Base-by-base conservation (phyloP, 2,888 invertebrate genomes). In the Hydriomena furcata region DNA sequence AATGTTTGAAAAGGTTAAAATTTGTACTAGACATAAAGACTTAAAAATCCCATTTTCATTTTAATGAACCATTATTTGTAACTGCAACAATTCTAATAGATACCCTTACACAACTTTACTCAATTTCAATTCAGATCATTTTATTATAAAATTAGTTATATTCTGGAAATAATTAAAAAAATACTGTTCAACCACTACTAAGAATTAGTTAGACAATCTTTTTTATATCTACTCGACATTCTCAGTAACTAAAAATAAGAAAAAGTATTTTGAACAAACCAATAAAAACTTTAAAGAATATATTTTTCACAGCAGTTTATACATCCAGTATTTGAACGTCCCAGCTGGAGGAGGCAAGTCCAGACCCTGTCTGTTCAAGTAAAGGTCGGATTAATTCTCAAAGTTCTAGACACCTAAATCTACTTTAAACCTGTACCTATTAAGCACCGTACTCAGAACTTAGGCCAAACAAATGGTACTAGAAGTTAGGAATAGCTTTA, bases 321-420 rank as follows among this genome's bases (percentile, higher is more conserved):
- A 32, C 5, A 43, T 7, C 42, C 42, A 43, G 11, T 27, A 20
- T 20, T 17, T 7, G 25, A 34, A 20, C 3, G 25, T 25, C 5
- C 34, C 31, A 31, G 23, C 42, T 10, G n/a, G 5, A n/a, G 42
- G 34, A 7, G 13, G 25, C 3, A 6, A 11, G 4, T 7, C 25
- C 8, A 43, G 17, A 7, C 42, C 42, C 2, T 3, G 31, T 8
- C 41, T 41, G 31, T 31, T 11, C 30, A 28, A 31, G 31, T 21
- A 31, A n/a, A 30, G 21, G 8, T 10, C 12, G 5, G 10, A 41
- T 41, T 23, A 28, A 7, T 6, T 35, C n/a, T 31, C 7, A 7
- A 35, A 35, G 35, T 35, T 23, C 1, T 5, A n/a, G n/a, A n/a
- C n/a, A 20, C 32, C 17, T 20, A 34, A 17, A 6, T 1, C 2